A percentile compares a stretch with the other conserved stretches of the same genome.
These are phyloP conservation scores for Labrus mixtus DNA, from an alignment of 2,113 vertebrate species.

Conservation along the genomic window DNA sequence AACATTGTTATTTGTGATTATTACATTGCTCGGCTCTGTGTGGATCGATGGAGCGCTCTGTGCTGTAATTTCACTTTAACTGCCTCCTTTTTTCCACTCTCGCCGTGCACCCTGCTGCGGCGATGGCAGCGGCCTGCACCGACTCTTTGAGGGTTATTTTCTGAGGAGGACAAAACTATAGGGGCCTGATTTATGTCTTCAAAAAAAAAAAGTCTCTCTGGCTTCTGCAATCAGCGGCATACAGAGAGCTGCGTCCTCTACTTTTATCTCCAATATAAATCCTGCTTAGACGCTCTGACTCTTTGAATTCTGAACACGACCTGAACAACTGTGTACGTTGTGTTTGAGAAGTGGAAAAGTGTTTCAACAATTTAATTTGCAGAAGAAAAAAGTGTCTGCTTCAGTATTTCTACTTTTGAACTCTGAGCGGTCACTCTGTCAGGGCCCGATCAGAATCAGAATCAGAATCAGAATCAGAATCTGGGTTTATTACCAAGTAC, in stretches of 20 bases:
- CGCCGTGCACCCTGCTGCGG: neutral
- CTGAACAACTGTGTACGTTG: too few species aligned
- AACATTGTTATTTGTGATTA: constrained; percentile 50
- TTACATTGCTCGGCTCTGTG: constrained; percentile 13
- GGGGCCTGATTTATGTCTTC: neutral
- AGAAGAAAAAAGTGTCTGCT: too few species aligned
- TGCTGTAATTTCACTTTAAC: constrained; percentile 42
- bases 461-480: too few species aligned
- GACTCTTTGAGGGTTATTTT: neutral
- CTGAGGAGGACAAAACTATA: neutral
- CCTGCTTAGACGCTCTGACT: too few species aligned
- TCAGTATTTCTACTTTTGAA: too few species aligned
- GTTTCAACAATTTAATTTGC: too few species aligned
- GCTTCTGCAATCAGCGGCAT: too few species aligned
- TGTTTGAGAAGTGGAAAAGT: too few species aligned
- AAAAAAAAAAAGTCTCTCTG: neutral
- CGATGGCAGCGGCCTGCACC: neutral
- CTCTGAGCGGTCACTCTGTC: too few species aligned
- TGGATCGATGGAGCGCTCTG: constrained; percentile 38
- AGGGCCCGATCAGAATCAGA: too few species aligned
- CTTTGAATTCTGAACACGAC: neutral
- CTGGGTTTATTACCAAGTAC: too few species aligned
- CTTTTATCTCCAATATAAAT: neutral
- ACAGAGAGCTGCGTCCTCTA: neutral
- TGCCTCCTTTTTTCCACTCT: constrained; percentile 19